These are phyloP conservation scores for Lacerta viridis DNA, from an alignment of 2,797 vertebrate genomes.

Conservation along the genomic window DNA sequence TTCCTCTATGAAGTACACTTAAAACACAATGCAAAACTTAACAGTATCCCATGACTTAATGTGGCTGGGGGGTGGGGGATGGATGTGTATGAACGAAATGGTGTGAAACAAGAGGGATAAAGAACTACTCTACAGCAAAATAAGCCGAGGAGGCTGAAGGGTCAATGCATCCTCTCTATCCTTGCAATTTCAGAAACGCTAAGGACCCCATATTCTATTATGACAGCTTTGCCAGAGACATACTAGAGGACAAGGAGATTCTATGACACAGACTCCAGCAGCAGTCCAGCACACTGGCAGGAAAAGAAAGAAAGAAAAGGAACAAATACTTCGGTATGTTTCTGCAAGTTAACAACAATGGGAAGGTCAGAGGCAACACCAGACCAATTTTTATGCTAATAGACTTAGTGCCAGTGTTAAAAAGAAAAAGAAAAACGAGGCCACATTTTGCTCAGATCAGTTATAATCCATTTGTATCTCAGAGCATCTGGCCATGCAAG, in stretches of 20 bases:
- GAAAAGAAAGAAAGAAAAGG: conserved; percentile 33
- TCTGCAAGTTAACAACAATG: conserved; percentile 49
- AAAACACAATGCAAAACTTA: conserved; percentile 45
- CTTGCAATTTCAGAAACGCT: conserved; percentile 21
- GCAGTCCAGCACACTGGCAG: conserved; percentile 42
- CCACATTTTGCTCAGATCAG: conserved; percentile 44
- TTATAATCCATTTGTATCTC: conserved; percentile 54
- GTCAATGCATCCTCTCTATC: not conserved
- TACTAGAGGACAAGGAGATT: conserved; percentile 66
- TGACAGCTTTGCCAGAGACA: not conserved
- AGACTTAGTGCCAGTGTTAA: conserved; percentile 42
- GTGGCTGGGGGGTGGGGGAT: not conserved
- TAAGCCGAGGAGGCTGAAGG: not conserved
- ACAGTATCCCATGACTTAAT: conserved; percentile 15
- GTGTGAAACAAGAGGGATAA: conserved; percentile 14
- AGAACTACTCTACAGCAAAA: not conserved
- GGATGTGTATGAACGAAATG: not conserved
- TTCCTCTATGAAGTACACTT: conserved; percentile 39
- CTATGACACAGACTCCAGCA: conserved; percentile 70
- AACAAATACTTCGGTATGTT: conserved; percentile 61
- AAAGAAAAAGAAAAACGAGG: not conserved
- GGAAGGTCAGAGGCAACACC: conserved; percentile 63
- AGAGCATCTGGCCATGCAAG: conserved; percentile 39
- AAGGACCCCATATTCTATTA: conserved; percentile 41
- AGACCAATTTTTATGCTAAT: conserved; percentile 65